These are phyloP conservation scores for Leptinotarsa lineolata DNA, from an alignment of 1,140 invertebrate genomes.

Conservation along the genomic window DNA sequence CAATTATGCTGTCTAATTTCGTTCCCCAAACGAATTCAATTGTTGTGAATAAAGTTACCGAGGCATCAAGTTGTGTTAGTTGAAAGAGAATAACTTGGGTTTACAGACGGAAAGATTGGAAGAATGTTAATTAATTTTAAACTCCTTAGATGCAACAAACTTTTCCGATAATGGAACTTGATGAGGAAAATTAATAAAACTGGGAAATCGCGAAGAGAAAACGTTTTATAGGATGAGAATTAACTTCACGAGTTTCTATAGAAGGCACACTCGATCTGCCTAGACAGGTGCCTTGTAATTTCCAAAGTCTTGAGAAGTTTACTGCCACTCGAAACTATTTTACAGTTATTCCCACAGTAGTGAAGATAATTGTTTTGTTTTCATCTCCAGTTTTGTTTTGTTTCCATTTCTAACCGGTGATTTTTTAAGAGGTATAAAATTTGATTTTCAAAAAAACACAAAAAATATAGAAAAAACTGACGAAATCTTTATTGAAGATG, in stretches of 20 bases:
- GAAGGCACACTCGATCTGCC: not conserved
- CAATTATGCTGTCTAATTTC: constrained; percentile 17
- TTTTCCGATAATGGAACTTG: constrained; percentile 36
- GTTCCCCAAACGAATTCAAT: constrained; percentile 1
- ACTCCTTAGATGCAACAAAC: constrained; percentile 39
- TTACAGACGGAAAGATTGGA: constrained; percentile 43
- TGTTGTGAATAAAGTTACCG: constrained; percentile 14
- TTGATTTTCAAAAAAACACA: too few relatives aligned
- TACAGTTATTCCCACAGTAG: too few relatives aligned
- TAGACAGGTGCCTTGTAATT: too few relatives aligned
- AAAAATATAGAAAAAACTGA: too few relatives aligned
- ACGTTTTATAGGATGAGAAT: not conserved
- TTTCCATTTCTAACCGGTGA: too few relatives aligned
- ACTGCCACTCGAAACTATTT: too few relatives aligned
- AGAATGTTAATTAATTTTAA: constrained; percentile 49
- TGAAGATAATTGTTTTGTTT: too few relatives aligned
- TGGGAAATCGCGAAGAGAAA: constrained; percentile 20
- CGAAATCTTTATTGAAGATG: too few relatives aligned
- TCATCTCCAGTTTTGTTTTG: too few relatives aligned
- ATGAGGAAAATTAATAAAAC: constrained; percentile 33
- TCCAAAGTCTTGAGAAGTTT: too few relatives aligned
- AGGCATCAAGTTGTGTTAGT: constrained; percentile 1
- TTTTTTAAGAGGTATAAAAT: too few relatives aligned
- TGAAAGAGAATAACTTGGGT: not conserved
- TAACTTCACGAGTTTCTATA: not conserved